A percentile compares a stretch with the other conserved stretches of the same genome.
These are phyloP conservation scores for Nyctereutes procyonoides DNA, from an alignment of 2,113 vertebrate species.

Conservation along the genomic window DNA sequence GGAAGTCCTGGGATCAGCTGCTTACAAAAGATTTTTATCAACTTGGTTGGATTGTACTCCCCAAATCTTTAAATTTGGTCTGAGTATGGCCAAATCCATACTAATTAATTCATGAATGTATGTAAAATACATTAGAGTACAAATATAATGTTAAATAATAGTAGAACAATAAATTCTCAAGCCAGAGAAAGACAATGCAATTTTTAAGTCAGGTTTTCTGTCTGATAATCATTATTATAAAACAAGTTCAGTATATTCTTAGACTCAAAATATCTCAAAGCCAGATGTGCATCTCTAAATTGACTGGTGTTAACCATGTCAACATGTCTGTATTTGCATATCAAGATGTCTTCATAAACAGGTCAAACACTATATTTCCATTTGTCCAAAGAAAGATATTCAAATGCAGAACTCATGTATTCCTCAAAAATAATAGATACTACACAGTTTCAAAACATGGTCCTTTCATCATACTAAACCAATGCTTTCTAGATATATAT, in stretches of 20 bases:
- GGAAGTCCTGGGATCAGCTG: neutral
- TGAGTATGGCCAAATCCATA: neutral
- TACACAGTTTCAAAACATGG: neutral
- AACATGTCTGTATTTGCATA: neutral
- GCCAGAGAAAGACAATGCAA: neutral
- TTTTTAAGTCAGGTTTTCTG: neutral
- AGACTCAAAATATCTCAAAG: neutral
- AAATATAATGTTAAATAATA: neutral
- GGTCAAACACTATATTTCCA: neutral
- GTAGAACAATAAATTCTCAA: neutral
- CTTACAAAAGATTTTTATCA: neutral
- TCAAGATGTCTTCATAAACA: neutral
- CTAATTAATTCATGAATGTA: neutral
- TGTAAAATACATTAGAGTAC: neutral
- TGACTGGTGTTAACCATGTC: neutral
- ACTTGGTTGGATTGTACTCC: neutral
- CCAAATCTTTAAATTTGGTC: neutral
- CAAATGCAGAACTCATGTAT: neutral
- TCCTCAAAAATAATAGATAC: neutral
- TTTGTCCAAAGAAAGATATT: neutral
- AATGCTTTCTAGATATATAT: neutral
- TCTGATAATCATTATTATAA: neutral
- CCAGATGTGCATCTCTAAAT: neutral
- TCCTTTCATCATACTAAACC: neutral
- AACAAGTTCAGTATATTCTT: neutral